These are phyloP conservation scores for Hippolais icterina DNA, from an alignment of 2,113 vertebrate species.

Conservation along the genomic window DNA sequence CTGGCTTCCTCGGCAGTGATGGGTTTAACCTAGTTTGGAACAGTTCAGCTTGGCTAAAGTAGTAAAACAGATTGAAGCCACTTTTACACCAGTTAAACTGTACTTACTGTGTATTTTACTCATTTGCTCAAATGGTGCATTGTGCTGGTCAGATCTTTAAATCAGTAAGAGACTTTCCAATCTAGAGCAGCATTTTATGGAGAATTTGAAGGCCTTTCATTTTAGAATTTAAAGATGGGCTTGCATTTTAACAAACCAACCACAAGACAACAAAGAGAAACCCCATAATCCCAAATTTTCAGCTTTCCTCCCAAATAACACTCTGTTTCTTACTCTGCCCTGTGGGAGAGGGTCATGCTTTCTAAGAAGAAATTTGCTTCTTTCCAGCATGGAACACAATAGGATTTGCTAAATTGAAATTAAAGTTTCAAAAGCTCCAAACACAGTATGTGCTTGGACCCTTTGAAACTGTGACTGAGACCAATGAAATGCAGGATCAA, in stretches of 20 bases:
- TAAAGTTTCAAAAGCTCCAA: neutral
- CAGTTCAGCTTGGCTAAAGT: neutral
- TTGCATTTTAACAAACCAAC: neutral
- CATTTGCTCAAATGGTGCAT: neutral
- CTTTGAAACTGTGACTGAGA: neutral
- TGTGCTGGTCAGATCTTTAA: neutral
- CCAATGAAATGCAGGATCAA: neutral
- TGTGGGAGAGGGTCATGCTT: neutral
- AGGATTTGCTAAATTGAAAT: neutral
- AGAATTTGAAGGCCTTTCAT: neutral
- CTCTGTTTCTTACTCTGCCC: neutral
- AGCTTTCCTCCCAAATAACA: neutral
- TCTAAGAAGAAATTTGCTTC: neutral
- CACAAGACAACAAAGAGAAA: neutral
- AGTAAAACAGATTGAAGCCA: neutral
- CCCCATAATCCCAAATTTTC: neutral
- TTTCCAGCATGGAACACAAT: neutral
- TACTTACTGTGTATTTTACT: neutral
- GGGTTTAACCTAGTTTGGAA: neutral
- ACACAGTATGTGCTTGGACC: neutral
- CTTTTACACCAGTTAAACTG: neutral
- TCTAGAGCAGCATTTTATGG: neutral
- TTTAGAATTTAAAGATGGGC: neutral
- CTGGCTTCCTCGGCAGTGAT: neutral
- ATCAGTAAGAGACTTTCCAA: neutral